Evolutionary conservation across 2,888 invertebrate species (phyloP), one percentile per base, ranked within the genome.

Genomic region (Drosophila paramelanica): DNA sequence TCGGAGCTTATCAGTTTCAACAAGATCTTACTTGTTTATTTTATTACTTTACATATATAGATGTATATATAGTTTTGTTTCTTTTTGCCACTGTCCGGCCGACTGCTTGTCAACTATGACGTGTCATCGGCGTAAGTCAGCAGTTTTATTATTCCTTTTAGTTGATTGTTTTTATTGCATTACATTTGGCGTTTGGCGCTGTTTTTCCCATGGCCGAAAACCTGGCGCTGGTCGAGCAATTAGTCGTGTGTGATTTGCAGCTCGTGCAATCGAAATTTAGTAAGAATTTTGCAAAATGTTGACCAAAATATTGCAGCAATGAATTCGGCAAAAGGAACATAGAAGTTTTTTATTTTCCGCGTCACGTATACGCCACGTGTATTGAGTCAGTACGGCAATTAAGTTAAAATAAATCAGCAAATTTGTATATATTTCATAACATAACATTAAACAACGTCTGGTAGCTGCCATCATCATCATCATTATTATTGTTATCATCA

Each of bases 91-190:
- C 36, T 38, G 13, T 43, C 20, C 38, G 10, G 39, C 20, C 36
- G 23, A 27, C 49, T 36, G 62, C 49, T 66, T 67, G 69, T 61
- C 62, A 77, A 74, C 67, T 81, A 69, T 73, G 69, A 69, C 58
- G 74, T 73, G 89, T 77, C 85, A 85, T 79, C 71, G 81, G 71
- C 69, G 69, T 82, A 75, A 74, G 77, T 75, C 79, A 73, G 73
- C 73, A 75, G 58, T 72, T 81, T 85, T 79, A 81, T 79, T 65
- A 62, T 80, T 86, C 66, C 71, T 73, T 68, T 73, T 56, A 73
- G 70, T 67, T 79, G 73, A 67, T 71, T 71, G 70, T 67, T 73
- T 84, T 62, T 61, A 66, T 67, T 57, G 61, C 59, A 59, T 58
- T 80, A 52, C 59, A 58, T 56, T 74, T 55, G 27, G 52, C 25